Conservation (phyloP, 2,888 invertebrate genomes). For the Brachylomia viminalis region DNA sequence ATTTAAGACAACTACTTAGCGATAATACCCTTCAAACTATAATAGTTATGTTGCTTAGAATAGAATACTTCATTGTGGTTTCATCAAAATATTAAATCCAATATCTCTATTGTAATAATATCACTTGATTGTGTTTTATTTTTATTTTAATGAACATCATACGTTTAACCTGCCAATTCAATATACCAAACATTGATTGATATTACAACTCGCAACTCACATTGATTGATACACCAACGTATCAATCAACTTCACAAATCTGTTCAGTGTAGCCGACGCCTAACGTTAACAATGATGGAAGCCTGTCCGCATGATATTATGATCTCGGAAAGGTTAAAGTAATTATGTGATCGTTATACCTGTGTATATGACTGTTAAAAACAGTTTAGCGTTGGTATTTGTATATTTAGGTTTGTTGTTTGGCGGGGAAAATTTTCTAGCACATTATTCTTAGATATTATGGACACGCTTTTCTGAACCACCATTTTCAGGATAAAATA, state of each 20-base stretch:
- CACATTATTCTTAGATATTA: not conserved
- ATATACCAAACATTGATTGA: slow-evolving; percentile 24
- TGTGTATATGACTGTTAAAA: slow-evolving; percentile 32
- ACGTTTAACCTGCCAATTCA: not conserved
- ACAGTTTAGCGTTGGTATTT: not conserved
- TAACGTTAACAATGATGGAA: slow-evolving; percentile 54
- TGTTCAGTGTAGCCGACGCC: slow-evolving; percentile 30
- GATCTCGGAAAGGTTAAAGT: slow-evolving; percentile 65
- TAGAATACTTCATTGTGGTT: not conserved
- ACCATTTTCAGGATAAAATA: too few species aligned
- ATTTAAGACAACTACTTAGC: not conserved
- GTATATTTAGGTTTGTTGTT: not conserved
- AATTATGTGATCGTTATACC: slow-evolving; percentile 64
- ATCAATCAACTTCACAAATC: slow-evolving; percentile 56
- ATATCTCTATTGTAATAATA: not conserved
- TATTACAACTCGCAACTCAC: slow-evolving; percentile 15
- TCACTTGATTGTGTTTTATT: not conserved
- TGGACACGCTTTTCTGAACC: not conserved
- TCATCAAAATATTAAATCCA: not conserved
- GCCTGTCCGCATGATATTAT: slow-evolving; percentile 55
- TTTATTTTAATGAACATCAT: not conserved
- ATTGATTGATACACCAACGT: slow-evolving; percentile 40
- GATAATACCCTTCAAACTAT: not conserved
- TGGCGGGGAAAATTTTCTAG: not conserved
- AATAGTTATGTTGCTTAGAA: not conserved